A percentile compares a stretch with the other conserved stretches of the same genome.
Conservation (phyloP, 2,888 invertebrate genomes). For the Oasisia sp. region DNA sequence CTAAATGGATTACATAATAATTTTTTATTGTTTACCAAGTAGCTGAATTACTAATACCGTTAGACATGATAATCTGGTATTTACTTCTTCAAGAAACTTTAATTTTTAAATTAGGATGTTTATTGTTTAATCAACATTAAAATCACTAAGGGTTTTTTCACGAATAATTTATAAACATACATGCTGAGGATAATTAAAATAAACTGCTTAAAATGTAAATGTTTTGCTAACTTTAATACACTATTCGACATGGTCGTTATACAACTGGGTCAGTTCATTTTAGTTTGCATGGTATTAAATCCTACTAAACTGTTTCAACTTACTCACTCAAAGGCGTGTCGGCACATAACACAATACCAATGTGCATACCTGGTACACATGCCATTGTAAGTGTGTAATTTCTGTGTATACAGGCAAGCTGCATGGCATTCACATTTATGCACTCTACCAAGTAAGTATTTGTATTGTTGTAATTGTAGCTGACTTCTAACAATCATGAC, state of each 20-base stretch:
- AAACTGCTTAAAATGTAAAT: not conserved
- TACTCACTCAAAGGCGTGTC: too few relatives aligned
- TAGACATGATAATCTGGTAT: too few relatives aligned
- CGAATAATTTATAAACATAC: not conserved
- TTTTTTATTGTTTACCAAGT: too few relatives aligned
- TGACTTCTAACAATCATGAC: not conserved
- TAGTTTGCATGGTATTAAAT: not conserved
- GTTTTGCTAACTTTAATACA: not conserved
- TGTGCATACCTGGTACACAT: not conserved
- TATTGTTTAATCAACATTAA: not conserved
- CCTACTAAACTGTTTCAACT: too few relatives aligned
- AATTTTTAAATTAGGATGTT: too few relatives aligned
- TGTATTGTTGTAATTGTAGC: not conserved
- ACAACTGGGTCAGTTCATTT: not conserved
- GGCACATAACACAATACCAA: not conserved
- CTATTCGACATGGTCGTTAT: not conserved
- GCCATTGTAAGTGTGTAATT: too few relatives aligned
- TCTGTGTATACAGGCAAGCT: not conserved
- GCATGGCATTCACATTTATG: not conserved
- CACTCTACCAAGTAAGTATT: not conserved
- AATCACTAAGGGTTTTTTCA: not conserved
- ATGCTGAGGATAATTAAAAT: not conserved
- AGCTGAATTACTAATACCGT: too few relatives aligned
- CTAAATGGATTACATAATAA: too few relatives aligned
- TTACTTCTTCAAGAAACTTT: too few relatives aligned